These are phyloP conservation scores for Diabrotica undecimpunctata DNA, from an alignment of 1,140 invertebrate species.

Conservation along the genomic window DNA sequence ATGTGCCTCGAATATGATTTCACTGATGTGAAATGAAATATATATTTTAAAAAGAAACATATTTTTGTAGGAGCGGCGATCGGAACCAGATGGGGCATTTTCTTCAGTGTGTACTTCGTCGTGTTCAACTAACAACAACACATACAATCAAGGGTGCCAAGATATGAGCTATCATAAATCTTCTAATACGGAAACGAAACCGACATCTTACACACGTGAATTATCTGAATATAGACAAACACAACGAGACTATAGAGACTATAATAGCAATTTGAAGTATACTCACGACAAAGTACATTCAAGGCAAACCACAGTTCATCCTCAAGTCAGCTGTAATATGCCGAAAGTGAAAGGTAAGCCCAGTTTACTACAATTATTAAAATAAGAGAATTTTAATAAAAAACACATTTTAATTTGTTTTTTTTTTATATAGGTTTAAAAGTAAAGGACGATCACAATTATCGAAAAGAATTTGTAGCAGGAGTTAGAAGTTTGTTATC, in stretches of 20 bases:
- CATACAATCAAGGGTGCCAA: not conserved
- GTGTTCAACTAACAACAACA: not conserved
- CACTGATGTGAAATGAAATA: no score
- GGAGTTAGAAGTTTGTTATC: slow-evolving; percentile 35
- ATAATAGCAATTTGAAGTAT: slow-evolving; percentile 24
- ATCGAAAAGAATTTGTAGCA: slow-evolving; percentile 41
- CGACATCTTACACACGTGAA: slow-evolving; percentile 36
- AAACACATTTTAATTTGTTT: no score
- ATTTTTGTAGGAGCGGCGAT: slow-evolving; percentile 2
- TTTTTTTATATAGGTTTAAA: slow-evolving; percentile 23
- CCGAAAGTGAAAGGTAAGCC: slow-evolving; percentile 40
- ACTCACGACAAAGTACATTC: slow-evolving; percentile 14
- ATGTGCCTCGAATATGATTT: no score
- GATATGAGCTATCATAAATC: not conserved
- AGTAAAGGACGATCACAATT: slow-evolving; percentile 32
- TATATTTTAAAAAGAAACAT: no score
- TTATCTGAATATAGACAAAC: slow-evolving; percentile 43
- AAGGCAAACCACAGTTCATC: slow-evolving; percentile 40
- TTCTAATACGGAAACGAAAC: slow-evolving; percentile 25
- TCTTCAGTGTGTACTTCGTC: slow-evolving; percentile 50
- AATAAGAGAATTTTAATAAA: no score
- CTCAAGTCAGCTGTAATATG: slow-evolving; percentile 44
- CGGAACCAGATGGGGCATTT: slow-evolving; percentile 63
- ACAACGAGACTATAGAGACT: slow-evolving; percentile 45
- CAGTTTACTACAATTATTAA: not conserved